phyloP scores from a whole-genome alignment of 2,888 invertebrate species.

The Nephrotoma guestfalica region DNA sequence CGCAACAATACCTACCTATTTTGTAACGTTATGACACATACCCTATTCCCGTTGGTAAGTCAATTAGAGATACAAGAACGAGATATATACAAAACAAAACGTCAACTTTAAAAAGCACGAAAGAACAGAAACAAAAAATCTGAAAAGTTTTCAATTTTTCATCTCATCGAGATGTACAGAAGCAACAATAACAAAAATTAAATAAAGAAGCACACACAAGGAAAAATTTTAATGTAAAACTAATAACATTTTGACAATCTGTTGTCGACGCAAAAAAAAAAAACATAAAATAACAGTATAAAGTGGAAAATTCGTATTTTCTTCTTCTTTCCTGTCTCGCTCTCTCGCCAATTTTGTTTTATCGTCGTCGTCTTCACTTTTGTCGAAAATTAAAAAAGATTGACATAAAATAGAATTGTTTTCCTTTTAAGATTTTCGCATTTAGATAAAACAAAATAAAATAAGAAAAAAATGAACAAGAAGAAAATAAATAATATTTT shows the following conservation, averaged over 20 bases:
- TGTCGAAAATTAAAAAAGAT: not conserved
- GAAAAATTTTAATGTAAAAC: not conserved
- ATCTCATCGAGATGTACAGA: not conserved
- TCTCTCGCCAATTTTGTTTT: not conserved
- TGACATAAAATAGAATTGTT: conserved; percentile 1
- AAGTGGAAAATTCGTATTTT: not conserved
- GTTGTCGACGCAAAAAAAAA: not conserved
- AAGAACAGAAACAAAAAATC: not conserved
- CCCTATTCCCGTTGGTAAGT: not conserved
- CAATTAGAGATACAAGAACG: not conserved
- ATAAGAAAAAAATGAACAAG: not conserved
- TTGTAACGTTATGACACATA: not conserved
- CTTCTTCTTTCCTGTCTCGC: not conserved
- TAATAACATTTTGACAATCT: conserved; percentile 3
- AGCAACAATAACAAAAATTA: not conserved
- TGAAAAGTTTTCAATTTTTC: not conserved
- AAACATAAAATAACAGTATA: not conserved
- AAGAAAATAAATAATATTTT: not conserved
- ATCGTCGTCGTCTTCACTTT: not conserved
- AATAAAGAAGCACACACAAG: not conserved
- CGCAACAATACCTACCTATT: not conserved
- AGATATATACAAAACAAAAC: not conserved
- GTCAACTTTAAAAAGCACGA: not conserved
- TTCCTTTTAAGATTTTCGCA: not conserved
- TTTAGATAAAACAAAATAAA: not conserved